Base-by-base conservation (phyloP, 2,888 invertebrate genomes). In the Lithosia quadra region DNA sequence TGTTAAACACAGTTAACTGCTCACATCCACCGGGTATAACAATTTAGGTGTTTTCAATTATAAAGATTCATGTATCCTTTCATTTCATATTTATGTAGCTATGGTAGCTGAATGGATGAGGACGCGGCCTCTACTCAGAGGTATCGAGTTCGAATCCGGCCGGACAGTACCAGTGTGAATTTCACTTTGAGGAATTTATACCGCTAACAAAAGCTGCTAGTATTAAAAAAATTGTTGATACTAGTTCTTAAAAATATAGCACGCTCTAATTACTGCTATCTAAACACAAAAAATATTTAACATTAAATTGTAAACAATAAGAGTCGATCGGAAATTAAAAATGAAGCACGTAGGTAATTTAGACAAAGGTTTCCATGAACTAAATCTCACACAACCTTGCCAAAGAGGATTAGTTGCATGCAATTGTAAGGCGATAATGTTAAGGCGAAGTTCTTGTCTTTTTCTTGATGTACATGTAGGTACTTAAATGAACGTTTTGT, bases 311-410 rank as follows among this genome's bases (percentile, higher is more conserved):
- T 53, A 36, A 53, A 24, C 58, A 63, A 21, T 55, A 28, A 28
- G 60, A 62, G 7, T 33, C 28, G 2, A 63, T 75, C 21, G 63
- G 39, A 68, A 68, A 56, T 60, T 39, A 28, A 62, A 63, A 65
- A 62, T 65, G 21, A 57, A 73, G 43, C 62, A 67, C 49, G 59
- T 71, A n/a, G n/a, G n/a, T n/a, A 71, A 73, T 68, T 77, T 79
- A 80, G 76, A 88, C 88, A 88, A 89, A 88, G 84, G 86, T 81
- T 80, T 85, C 91, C 90, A 86, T 91, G 91, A 90, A 88, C 91
- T 88, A 89, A 90, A 91, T 91, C 86, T 85, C 88, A 89, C 84
- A 77, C 77, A 87, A 83, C 91, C 92, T 92, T 90, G 90, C 80
- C 74, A 73, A 71, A 39, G 18, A 60, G 86, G 86, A 89, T 88